Percentiles rank a stretch among this genome's conserved stretches.
Conservation (phyloP, 53 echinoderm and acorn worm genomes). For the Holothuria leucospilota region DNA sequence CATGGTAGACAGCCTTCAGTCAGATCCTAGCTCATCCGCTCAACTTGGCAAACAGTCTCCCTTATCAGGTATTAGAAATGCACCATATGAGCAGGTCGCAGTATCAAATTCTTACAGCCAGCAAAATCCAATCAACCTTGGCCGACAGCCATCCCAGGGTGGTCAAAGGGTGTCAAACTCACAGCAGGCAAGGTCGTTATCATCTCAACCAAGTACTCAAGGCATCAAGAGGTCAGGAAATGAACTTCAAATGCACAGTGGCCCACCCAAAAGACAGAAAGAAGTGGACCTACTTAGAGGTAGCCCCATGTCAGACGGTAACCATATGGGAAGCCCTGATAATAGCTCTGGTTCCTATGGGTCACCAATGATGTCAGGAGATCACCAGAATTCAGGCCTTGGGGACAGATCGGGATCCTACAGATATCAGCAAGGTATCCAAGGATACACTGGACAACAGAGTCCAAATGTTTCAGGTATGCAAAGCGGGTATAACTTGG, state of each 20-base stretch:
- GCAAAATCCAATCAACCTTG: constrained; percentile 3
- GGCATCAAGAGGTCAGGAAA: constrained; percentile 26
- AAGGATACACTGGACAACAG: constrained; percentile 1
- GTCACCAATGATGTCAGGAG: constrained; percentile 22
- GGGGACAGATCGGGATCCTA: constrained; percentile 5
- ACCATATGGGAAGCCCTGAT: constrained; percentile 33
- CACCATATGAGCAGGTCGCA: constrained; percentile 3
- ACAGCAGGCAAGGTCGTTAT: neutral
- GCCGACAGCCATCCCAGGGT: constrained; percentile 15
- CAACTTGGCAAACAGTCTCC: constrained; percentile 15
- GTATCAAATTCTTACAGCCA: constrained; percentile 16
- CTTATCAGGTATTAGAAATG: constrained; percentile 2
- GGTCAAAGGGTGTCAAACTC: neutral
- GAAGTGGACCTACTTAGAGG: constrained; percentile 15
- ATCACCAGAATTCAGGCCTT: neutral
- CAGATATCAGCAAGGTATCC: constrained; percentile 22
- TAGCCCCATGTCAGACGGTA: constrained; percentile 37
- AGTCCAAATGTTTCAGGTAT: constrained; percentile 18
- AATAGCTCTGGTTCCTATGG: constrained; percentile 14
- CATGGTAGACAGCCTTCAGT: constrained; percentile 31
- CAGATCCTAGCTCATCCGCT: neutral
- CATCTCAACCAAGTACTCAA: neutral
- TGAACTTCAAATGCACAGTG: neutral
- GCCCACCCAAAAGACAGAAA: constrained; percentile 38
- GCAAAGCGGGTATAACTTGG: neutral